A percentile compares a stretch with the other conserved stretches of the same genome.
phyloP scores from a whole-genome alignment of 2,797 vertebrate genomes.

The Percopsis omiscomaycus region DNA sequence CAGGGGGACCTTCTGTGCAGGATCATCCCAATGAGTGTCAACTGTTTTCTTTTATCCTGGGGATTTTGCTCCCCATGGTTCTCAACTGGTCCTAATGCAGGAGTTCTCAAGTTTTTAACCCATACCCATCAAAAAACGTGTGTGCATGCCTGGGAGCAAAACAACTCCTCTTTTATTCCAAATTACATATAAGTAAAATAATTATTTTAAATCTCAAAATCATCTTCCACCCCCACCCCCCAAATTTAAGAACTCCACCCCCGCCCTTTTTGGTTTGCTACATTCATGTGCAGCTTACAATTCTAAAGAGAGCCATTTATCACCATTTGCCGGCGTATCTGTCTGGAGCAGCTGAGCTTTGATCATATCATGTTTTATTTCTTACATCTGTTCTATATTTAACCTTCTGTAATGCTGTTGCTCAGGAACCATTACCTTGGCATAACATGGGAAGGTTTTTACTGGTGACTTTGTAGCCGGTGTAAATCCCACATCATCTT shows the following conservation, averaged over 20 bases:
- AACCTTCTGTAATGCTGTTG: slow-evolving; percentile 94
- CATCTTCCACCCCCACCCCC: slow-evolving; percentile 29
- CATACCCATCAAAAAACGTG: too few species aligned
- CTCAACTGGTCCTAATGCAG: slow-evolving; percentile 13
- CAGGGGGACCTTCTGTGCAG: slow-evolving; percentile 72
- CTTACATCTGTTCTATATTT: slow-evolving; percentile 99
- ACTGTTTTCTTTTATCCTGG: slow-evolving; percentile 77
- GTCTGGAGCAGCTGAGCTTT: slow-evolving; percentile 93
- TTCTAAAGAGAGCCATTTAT: slow-evolving; percentile 96
- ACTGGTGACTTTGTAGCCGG: slow-evolving; percentile 73
- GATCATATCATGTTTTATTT: slow-evolving; percentile 98
- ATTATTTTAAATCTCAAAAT: too few species aligned
- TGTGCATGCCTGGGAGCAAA: too few species aligned
- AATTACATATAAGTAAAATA: neutral
- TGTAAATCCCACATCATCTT: slow-evolving; percentile 72
- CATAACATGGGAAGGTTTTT: slow-evolving; percentile 80
- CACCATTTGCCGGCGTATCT: slow-evolving; percentile 98
- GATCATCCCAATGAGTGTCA: slow-evolving; percentile 83
- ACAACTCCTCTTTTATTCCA: slow-evolving; percentile 3
- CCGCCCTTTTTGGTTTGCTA: slow-evolving; percentile 83
- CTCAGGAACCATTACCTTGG: slow-evolving; percentile 89
- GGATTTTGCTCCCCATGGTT: slow-evolving; percentile 50
- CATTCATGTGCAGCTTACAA: slow-evolving; percentile 92
- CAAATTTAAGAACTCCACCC: slow-evolving; percentile 57
- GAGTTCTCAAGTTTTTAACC: slow-evolving; percentile 39